These are phyloP conservation scores for Mugil cephalus DNA, from an alignment of 2,113 vertebrate species.

Conservation along the genomic window DNA sequence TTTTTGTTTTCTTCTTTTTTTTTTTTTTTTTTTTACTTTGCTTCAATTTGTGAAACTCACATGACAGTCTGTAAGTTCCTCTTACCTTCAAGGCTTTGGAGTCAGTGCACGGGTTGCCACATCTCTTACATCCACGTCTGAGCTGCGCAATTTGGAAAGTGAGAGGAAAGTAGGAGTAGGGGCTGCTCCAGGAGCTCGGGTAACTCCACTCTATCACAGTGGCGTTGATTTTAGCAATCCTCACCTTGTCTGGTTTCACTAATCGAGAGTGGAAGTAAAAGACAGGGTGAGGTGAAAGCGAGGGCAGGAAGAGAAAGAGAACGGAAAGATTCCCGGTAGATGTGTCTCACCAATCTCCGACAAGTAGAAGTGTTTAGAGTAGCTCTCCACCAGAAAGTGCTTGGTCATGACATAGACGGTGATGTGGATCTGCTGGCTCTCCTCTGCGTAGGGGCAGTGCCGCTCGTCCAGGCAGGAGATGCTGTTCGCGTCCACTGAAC, in stretches of 20 bases:
- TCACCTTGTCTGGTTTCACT: slow-evolving; percentile 82
- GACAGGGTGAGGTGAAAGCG: neutral
- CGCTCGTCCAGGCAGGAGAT: slow-evolving; percentile 61
- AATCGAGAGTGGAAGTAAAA: neutral
- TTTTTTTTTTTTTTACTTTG: neutral
- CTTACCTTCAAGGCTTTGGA: slow-evolving; percentile 55
- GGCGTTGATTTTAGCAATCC: slow-evolving; percentile 58
- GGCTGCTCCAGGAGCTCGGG: slow-evolving; percentile 80
- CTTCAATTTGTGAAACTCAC: neutral
- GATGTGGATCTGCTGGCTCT: slow-evolving; percentile 50
- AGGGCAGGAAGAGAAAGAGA: neutral
- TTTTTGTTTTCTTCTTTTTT: neutral
- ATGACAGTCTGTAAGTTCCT: neutral
- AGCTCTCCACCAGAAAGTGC: slow-evolving; percentile 69
- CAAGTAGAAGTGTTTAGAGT: slow-evolving; percentile 57
- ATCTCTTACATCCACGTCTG: slow-evolving; percentile 25
- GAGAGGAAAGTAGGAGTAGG: slow-evolving; percentile 81
- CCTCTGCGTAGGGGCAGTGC: slow-evolving; percentile 74
- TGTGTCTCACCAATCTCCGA: slow-evolving; percentile 71
- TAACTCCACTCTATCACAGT: slow-evolving; percentile 74
- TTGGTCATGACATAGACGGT: slow-evolving; percentile 43
- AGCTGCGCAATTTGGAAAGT: slow-evolving; percentile 76
- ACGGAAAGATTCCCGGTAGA: neutral
- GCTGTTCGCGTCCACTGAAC: slow-evolving; percentile 40
- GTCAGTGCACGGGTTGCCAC: slow-evolving; percentile 33